These are phyloP conservation scores for Zaprionus ghesquierei DNA, from an alignment of 1,140 invertebrate genomes.

Conservation along the genomic window DNA sequence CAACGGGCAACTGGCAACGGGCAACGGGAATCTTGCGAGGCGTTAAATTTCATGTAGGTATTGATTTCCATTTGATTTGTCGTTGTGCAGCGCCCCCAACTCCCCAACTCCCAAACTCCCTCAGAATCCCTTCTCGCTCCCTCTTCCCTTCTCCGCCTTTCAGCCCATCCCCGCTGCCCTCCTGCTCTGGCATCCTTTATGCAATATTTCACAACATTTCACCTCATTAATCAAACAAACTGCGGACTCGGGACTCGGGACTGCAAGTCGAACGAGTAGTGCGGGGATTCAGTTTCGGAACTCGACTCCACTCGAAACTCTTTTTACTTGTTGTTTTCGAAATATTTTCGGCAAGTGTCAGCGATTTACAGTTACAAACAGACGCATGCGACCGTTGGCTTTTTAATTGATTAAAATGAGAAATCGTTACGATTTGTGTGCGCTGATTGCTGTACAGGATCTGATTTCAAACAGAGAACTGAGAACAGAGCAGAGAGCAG, in stretches of 20 bases:
- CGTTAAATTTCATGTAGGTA: constrained; percentile 75
- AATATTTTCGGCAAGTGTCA: constrained; percentile 79
- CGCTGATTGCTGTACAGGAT: constrained; percentile 74
- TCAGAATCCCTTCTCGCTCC: not conserved
- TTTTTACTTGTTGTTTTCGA: too few species aligned
- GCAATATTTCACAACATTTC: constrained; percentile 79
- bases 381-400: constrained; percentile 68
- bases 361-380: constrained; percentile 68
- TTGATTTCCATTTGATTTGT: constrained; percentile 81
- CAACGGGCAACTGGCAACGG: constrained; percentile 2
- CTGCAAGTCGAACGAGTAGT: not conserved
- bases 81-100: constrained; percentile 3
- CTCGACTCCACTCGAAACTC: not conserved
- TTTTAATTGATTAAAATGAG: constrained; percentile 83
- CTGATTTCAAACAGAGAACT: constrained; percentile 60
- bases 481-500: not conserved
- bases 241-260: constrained; percentile 33
- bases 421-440: constrained; percentile 82
- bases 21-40: constrained; percentile 39
- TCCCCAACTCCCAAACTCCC: not conserved
- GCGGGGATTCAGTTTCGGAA: constrained; percentile 10
- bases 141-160: not conserved
- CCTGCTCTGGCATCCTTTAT: not conserved
- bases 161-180: too few species aligned
- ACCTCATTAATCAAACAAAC: constrained; percentile 80